Evolutionary conservation across 2,113 vertebrate genomes (phyloP).

Genomic region (Oreochromis aureus): DNA sequence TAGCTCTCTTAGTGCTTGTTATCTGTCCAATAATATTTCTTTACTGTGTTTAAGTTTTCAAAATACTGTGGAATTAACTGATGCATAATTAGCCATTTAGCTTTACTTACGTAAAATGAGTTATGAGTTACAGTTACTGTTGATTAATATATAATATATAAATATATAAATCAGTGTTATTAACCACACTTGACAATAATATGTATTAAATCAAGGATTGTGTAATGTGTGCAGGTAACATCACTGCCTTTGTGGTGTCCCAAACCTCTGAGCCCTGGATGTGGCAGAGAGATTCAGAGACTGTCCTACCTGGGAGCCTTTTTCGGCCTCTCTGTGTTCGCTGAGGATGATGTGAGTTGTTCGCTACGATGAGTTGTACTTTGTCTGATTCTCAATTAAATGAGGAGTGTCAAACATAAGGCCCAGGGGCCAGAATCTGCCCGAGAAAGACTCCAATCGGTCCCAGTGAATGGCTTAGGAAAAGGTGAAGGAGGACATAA

Average conservation of each 20-base stretch:
- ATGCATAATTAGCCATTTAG: neutral
- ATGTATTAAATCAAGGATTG: neutral
- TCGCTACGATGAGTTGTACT: neutral
- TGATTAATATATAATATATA: neutral
- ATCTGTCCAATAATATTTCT: neutral
- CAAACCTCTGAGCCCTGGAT: constrained; percentile 86
- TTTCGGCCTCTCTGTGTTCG: constrained; percentile 96
- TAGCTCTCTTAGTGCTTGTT: neutral
- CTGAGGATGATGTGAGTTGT: constrained; percentile 94
- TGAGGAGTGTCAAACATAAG: neutral
- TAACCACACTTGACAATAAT: neutral
- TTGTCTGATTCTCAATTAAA: neutral
- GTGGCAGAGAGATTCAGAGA: constrained; percentile 92
- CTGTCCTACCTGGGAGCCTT: constrained; percentile 91
- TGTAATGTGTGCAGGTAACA: constrained; percentile 71
- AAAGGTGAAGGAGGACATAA: neutral
- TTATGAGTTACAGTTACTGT: neutral
- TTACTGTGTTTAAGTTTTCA: neutral
- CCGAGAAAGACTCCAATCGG: rapidly evolving
- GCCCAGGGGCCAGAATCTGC: neutral
- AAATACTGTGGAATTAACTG: neutral
- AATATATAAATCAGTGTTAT: neutral
- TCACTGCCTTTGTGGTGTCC: constrained; percentile 92
- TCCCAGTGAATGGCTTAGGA: neutral
- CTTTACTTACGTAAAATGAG: neutral